phyloP scores from a whole-genome alignment of 2,113 vertebrate genomes.

The Enhydra lutris region DNA sequence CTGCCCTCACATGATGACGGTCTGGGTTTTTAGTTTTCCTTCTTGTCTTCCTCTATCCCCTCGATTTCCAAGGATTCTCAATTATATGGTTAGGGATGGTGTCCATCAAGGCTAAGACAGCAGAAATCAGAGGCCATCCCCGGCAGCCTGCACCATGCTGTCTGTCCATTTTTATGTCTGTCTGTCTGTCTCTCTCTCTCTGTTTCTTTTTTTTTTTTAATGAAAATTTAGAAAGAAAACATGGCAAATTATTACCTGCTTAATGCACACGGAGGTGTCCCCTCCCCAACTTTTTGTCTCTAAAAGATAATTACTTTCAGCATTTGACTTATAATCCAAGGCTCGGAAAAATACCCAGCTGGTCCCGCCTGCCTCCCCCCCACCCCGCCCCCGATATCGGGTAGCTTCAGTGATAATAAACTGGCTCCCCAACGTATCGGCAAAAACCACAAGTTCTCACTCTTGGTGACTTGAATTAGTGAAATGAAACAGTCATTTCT shows the following conservation, averaged over 20 bases:
- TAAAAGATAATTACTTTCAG: background rate
- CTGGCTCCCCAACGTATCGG: background rate
- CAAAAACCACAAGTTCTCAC: constrained; percentile 67
- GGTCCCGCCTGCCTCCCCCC: background rate
- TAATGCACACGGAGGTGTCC: background rate
- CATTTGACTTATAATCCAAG: background rate
- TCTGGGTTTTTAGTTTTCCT: background rate
- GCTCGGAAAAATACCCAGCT: background rate
- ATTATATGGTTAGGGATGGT: background rate
- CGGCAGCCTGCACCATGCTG: background rate
- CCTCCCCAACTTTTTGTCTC: background rate
- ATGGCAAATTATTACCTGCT: background rate
- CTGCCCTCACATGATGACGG: background rate
- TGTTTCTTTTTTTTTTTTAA: background rate
- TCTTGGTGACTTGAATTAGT: constrained; percentile 55
- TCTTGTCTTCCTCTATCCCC: background rate
- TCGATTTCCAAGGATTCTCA: rapidly evolving
- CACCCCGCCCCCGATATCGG: background rate
- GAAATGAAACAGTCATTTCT: constrained; percentile 66
- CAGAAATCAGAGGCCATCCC: constrained; percentile 19
- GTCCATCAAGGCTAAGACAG: constrained; percentile 45
- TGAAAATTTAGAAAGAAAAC: background rate
- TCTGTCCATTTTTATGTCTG: background rate
- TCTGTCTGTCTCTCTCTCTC: background rate
- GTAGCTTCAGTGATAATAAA: constrained; percentile 45